A percentile compares a stretch with the other conserved stretches of the same genome.
Evolutionary conservation across 2,888 invertebrate genomes (phyloP).

Genomic region (Pachydiplax longipennis): DNA sequence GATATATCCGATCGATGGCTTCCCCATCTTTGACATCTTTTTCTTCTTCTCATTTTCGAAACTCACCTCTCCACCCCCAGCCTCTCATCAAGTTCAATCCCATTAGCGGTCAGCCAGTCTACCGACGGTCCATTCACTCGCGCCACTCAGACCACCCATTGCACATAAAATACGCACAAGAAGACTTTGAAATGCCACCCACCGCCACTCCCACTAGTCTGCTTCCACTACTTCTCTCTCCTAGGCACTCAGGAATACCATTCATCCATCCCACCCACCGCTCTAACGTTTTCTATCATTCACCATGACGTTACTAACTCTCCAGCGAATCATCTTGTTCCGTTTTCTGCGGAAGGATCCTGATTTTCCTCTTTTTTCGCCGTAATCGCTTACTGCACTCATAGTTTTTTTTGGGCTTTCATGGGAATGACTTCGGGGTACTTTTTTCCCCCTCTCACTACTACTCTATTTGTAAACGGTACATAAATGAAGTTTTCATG

Average conservation of each 20-base stretch:
- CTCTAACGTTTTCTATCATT: too few relatives aligned
- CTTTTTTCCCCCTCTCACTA: too few relatives aligned
- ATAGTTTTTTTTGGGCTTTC: too few relatives aligned
- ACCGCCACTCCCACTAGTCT: neutral
- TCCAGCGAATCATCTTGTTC: too few relatives aligned
- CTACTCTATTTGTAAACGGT: too few relatives aligned
- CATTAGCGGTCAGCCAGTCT: slow-evolving; percentile 39
- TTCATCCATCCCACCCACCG: neutral
- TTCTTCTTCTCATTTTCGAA: neutral
- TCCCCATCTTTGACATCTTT: neutral
- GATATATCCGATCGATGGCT: neutral
- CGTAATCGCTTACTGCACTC: too few relatives aligned
- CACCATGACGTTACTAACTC: too few relatives aligned
- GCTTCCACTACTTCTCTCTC: neutral
- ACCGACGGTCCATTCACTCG: slow-evolving; percentile 6
- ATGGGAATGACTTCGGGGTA: too few relatives aligned
- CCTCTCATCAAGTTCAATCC: slow-evolving; percentile 38
- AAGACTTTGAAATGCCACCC: slow-evolving; percentile 39
- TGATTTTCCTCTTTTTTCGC: too few relatives aligned
- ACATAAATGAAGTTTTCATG: too few relatives aligned
- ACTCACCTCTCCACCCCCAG: neutral
- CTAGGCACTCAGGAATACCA: neutral
- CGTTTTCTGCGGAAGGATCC: too few relatives aligned
- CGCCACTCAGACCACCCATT: slow-evolving; percentile 20
- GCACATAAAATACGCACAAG: slow-evolving; percentile 36